A percentile compares a stretch with the other conserved stretches of the same genome.
Evolutionary conservation across 2,888 invertebrate genomes (phyloP).

Genomic region (Agrotis exclamationis): DNA sequence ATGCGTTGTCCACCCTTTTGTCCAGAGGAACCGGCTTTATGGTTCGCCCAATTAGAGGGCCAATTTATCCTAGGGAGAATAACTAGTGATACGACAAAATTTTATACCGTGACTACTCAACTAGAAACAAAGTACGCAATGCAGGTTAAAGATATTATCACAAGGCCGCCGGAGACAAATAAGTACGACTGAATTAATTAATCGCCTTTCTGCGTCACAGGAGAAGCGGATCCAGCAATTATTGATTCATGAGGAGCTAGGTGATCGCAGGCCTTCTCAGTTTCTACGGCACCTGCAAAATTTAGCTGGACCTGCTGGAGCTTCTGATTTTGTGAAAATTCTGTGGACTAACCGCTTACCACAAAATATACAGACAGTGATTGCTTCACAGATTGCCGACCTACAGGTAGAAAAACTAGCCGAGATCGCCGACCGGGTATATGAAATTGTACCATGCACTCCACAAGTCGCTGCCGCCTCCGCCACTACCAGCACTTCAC

Average conservation of each 20-base stretch:
- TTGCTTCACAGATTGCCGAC: neutral
- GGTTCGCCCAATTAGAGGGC: slow-evolving; percentile 51
- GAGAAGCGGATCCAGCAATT: slow-evolving; percentile 3
- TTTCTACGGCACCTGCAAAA: slow-evolving; percentile 9
- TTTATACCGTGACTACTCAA: slow-evolving; percentile 9
- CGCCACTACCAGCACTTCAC: neutral
- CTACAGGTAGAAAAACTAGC: neutral
- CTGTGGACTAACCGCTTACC: neutral
- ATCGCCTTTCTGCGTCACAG: slow-evolving; percentile 4
- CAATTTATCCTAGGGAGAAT: slow-evolving; percentile 59
- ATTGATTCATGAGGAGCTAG: neutral
- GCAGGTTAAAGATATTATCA: slow-evolving; percentile 29
- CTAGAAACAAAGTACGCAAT: slow-evolving; percentile 29
- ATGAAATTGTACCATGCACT: neutral
- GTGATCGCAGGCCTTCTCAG: slow-evolving; percentile 16
- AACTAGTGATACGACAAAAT: slow-evolving; percentile 57
- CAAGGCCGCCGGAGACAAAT: slow-evolving; percentile 41
- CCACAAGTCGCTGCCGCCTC: neutral
- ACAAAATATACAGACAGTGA: too few relatives aligned
- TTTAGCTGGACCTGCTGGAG: neutral
- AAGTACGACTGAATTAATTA: slow-evolving; percentile 39
- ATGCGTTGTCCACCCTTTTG: neutral
- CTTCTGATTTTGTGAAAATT: slow-evolving; percentile 1
- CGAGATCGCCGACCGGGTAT: neutral
- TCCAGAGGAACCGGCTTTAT: neutral